phyloP scores from a whole-genome alignment of 2,888 invertebrate species.

The Chymomyza caudatula region DNA sequence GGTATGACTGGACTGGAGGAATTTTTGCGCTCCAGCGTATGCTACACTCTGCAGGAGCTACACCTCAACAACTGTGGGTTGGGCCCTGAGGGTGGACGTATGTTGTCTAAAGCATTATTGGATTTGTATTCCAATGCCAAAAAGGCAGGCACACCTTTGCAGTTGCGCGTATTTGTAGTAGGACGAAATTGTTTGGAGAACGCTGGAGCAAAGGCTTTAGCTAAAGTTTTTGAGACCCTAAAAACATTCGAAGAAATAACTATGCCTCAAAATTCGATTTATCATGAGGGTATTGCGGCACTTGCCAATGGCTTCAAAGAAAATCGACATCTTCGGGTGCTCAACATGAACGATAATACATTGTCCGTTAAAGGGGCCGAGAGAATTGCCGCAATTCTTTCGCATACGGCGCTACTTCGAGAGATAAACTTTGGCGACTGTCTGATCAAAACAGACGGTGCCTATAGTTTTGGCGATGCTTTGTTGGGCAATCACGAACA shows the following conservation, averaged over 20 bases:
- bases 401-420: constrained; percentile 82
- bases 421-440: constrained; percentile 90
- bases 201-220: constrained; percentile 91
- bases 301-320: constrained; percentile 86
- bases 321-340: constrained; percentile 84
- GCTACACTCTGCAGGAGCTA: constrained; percentile 87
- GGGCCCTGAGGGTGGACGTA: constrained; percentile 91
- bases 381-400: constrained; percentile 86
- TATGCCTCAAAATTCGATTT: constrained; percentile 99
- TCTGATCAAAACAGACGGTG: constrained; percentile 86
- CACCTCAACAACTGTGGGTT: constrained; percentile 96
- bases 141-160: constrained; percentile 84
- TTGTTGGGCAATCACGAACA: constrained; percentile 80
- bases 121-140: constrained; percentile 84
- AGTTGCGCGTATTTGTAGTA: constrained; percentile 90
- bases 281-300: constrained; percentile 89
- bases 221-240: constrained; percentile 89
- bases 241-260: constrained; percentile 91
- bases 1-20: constrained; percentile 93
- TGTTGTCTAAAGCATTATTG: constrained; percentile 87
- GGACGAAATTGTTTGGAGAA: constrained; percentile 97
- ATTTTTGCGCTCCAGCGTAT: constrained; percentile 89
- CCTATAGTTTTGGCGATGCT: constrained; percentile 84
- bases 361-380: constrained; percentile 87
- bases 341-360: constrained; percentile 98